Evolutionary conservation across 2,888 invertebrate species (phyloP).

Genomic region (Chirona hameri): DNA sequence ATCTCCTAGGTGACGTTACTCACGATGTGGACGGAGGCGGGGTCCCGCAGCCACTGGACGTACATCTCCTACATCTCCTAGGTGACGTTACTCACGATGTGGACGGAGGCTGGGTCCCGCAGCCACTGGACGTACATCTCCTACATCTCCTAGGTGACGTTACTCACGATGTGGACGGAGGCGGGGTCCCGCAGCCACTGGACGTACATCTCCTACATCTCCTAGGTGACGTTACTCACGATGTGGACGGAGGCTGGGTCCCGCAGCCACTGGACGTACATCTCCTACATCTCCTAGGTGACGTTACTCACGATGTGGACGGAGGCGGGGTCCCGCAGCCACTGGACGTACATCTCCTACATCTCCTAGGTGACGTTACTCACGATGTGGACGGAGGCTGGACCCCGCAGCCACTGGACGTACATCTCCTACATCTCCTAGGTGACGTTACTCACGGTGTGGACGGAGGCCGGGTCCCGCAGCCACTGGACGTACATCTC

Average conservation of each 20-base stretch:
- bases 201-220: constrained; percentile 99
- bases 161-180: constrained; percentile 92
- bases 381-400: constrained; percentile 90
- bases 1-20: constrained; percentile 90
- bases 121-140: constrained; percentile 98
- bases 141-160: constrained; percentile 91
- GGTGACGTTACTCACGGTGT: constrained; percentile 85
- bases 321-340: constrained; percentile 88
- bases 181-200: constrained; percentile 90
- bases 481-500: constrained; percentile 98
- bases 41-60: constrained; percentile 90
- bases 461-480: constrained; percentile 88
- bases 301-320: constrained; percentile 93
- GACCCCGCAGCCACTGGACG: constrained; percentile 90
- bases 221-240: constrained; percentile 88
- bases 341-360: constrained; percentile 97
- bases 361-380: constrained; percentile 90
- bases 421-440: constrained; percentile 99
- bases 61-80: constrained; percentile 99
- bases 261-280: constrained; percentile 93
- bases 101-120: constrained; percentile 88
- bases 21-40: constrained; percentile 90
- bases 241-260: constrained; percentile 93
- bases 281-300: constrained; percentile 95
- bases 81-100: constrained; percentile 85